Evolutionary conservation across 2,888 invertebrate species (phyloP), one percentile per base, ranked within the genome.

Genomic region (Subacronicta megacephala): DNA sequence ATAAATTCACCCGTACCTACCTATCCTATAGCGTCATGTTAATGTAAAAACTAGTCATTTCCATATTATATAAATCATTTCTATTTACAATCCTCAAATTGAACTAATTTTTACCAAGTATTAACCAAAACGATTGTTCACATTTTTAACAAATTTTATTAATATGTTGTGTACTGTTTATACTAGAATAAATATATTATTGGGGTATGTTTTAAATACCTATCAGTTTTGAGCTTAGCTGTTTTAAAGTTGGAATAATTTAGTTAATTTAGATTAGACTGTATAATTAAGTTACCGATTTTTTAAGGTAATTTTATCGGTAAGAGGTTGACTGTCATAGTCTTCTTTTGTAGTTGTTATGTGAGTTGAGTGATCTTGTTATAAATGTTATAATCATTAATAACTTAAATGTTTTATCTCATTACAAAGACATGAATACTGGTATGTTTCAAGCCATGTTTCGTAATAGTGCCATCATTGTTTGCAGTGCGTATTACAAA

Each of bases 71-170:
- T 66, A 76, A 69, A 74, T 72, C 63, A 67, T 77, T 77, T 77
- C 75, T 82, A 72, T 69, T 66, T 76, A 78, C 76, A 77, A 73
- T 72, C 74, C 77, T 79, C 77, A 78, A 26, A 80, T 69, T 72
- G 63, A 69, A 69, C 76, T 83, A 80, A 81, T 76, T 72, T n/a
- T 81, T 86, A 85, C 84, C 84, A 87, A 87, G 78, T 87, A 90
- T 87, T 92, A 91, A 92, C 93, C 93, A 93, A 93, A 93, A 86
- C 79, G 67, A 91, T 92, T 93, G 92, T 93, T 93, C 88, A 88
- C 84, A 83, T 85, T 84, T 72, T 92, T 90, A 90, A 90, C 84
- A 92, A 92, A 93, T 92, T 93, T 91, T 93, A 93, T 92, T 84
- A 87, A 86, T 88, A 86, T 79, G 92, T 93, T 93, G 90, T 91